phyloP scores from a whole-genome alignment of 1,140 invertebrate species.

The Ceratina japonica region DNA sequence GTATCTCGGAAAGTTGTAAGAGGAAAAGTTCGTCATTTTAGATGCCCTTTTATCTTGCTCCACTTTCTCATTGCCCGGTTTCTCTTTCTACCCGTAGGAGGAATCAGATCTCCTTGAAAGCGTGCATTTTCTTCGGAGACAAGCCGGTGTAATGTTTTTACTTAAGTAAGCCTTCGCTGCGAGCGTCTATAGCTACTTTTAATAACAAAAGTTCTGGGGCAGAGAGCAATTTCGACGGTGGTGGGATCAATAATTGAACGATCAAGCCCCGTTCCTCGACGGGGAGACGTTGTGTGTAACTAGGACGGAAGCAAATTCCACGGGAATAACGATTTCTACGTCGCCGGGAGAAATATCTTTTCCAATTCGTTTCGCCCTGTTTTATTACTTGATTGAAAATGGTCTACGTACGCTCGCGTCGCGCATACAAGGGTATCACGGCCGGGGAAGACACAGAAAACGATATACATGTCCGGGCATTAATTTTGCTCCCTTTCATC shows the following conservation, averaged over 20 bases:
- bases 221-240: too few relatives aligned
- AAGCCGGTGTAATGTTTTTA: too few relatives aligned
- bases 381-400: conserved; percentile 49
- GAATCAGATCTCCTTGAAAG: too few relatives aligned
- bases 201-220: too few relatives aligned
- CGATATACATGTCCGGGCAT: conserved; percentile 38
- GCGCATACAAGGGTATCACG: conserved; percentile 17
- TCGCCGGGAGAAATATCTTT: conserved; percentile 31
- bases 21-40: conserved; percentile 11
- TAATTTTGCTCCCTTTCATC: conserved; percentile 23
- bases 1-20: conserved; percentile 9
- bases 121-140: too few relatives aligned
- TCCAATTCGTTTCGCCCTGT: conserved; percentile 31
- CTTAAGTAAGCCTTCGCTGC: too few relatives aligned
- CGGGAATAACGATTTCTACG: conserved; percentile 45
- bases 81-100: too few relatives aligned
- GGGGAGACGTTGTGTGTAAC: not conserved
- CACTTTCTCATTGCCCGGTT: too few relatives aligned
- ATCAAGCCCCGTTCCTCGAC: not conserved
- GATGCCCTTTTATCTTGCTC: too few relatives aligned
- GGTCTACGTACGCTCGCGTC: not conserved
- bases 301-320: conserved; percentile 30
- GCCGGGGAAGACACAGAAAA: not conserved
- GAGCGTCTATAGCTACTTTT: too few relatives aligned
- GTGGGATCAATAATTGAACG: too few relatives aligned